A percentile compares a stretch with the other conserved stretches of the same genome.
These are phyloP conservation scores for Sepiola atlantica DNA, from an alignment of 2,888 invertebrate genomes.

Conservation along the genomic window DNA sequence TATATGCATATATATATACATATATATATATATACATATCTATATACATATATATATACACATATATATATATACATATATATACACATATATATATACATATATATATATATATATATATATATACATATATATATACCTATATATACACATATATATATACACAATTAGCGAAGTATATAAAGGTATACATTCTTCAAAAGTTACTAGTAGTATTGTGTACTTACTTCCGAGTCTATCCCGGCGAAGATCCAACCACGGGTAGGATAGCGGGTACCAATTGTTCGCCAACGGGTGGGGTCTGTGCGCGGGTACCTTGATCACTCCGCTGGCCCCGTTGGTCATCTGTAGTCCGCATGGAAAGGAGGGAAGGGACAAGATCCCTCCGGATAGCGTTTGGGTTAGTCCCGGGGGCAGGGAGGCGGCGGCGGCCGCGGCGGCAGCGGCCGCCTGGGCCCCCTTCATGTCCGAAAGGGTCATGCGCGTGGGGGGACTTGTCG, in stretches of 20 bases:
- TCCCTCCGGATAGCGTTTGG: background rate
- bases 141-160: no score
- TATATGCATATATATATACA: no score
- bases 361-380: conserved; percentile 42
- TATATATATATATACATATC: no score
- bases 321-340: conserved; percentile 1
- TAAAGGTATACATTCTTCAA: no score
- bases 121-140: no score
- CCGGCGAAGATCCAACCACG: conserved; percentile 43
- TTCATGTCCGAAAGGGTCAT: conserved; percentile 2
- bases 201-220: background rate
- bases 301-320: conserved; percentile 33
- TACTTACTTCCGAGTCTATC: conserved; percentile 46
- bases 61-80: background rate
- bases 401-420: background rate
- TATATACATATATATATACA: background rate
- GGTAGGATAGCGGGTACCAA: conserved; percentile 45
- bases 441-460: conserved; percentile 23
- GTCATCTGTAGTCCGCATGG: conserved; percentile 44
- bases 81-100: no score
- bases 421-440: conserved; percentile 15
- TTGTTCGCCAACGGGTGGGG: conserved; percentile 37
- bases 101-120: no score
- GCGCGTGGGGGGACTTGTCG: conserved; percentile 4
- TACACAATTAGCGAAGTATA: no score